Conservation (phyloP, 1,140 invertebrate species). For the Lamellibrachia luymesi region DNA sequence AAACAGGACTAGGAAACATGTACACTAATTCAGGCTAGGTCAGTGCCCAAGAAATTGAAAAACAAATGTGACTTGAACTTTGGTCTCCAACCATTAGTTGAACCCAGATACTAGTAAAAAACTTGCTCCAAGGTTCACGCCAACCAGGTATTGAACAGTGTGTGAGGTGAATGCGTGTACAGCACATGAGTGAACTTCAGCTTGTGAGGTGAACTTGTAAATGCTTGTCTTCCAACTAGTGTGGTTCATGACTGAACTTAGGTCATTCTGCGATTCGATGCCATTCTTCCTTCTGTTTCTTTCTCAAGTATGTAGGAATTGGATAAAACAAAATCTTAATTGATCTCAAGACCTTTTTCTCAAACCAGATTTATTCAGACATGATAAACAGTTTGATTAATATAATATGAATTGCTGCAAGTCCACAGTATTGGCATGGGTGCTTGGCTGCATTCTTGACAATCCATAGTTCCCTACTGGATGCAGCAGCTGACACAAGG, state of each 20-base stretch:
- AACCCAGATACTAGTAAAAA: neutral
- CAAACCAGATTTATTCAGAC: too few species aligned
- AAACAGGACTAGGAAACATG: neutral
- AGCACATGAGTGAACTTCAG: neutral
- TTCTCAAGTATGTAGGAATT: too few species aligned
- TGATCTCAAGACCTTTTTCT: too few species aligned
- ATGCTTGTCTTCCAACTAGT: neutral
- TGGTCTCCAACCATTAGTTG: neutral
- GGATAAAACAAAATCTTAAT: too few species aligned
- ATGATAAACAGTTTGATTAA: neutral
- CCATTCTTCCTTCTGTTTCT: too few species aligned
- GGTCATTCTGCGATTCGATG: too few species aligned
- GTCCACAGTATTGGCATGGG: too few species aligned
- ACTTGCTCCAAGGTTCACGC: neutral
- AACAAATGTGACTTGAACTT: neutral
- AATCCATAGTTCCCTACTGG: neutral
- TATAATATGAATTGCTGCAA: neutral
- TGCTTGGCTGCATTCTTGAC: neutral
- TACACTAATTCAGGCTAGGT: neutral
- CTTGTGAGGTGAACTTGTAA: neutral
- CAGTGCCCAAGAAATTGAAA: neutral
- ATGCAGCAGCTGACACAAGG: neutral
- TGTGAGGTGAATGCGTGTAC: neutral
- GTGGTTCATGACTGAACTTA: neutral
- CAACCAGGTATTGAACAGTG: neutral